Conservation (phyloP, 1,140 invertebrate genomes). For the Gonioctena quinquepunctata region DNA sequence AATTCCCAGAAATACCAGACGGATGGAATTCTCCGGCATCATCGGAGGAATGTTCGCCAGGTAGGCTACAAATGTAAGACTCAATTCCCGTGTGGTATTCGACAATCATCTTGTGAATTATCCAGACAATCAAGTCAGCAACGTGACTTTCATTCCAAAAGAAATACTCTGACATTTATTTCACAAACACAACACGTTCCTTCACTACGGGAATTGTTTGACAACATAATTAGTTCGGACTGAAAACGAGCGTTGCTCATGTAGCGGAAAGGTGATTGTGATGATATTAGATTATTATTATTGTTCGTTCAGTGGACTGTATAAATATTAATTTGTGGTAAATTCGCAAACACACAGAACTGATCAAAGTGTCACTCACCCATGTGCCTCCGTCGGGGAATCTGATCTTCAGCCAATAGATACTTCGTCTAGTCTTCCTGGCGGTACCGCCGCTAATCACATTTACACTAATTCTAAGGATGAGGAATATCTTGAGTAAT, state of each 20-base stretch:
- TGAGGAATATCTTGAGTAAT: too few species aligned
- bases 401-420: too few species aligned
- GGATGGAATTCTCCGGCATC: not conserved
- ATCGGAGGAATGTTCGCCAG: not conserved
- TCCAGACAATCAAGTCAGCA: not conserved
- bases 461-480: too few species aligned
- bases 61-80: not conserved
- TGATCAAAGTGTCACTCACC: too few species aligned
- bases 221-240: not conserved
- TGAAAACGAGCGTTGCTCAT: too few species aligned
- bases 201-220: not conserved
- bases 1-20: too few species aligned
- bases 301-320: too few species aligned
- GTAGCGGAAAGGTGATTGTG: not conserved
- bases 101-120: slow-evolving; percentile 1
- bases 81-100: not conserved
- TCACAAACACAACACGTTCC: slow-evolving; percentile 2
- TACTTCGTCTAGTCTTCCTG: too few species aligned
- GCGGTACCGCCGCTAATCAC: too few species aligned
- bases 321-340: too few species aligned
- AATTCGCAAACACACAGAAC: too few species aligned
- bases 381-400: too few species aligned
- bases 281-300: not conserved
- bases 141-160: slow-evolving; percentile 1
- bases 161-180: not conserved